These are phyloP conservation scores for Protonemura montana DNA, from an alignment of 2,888 invertebrate genomes.

Conservation along the genomic window DNA sequence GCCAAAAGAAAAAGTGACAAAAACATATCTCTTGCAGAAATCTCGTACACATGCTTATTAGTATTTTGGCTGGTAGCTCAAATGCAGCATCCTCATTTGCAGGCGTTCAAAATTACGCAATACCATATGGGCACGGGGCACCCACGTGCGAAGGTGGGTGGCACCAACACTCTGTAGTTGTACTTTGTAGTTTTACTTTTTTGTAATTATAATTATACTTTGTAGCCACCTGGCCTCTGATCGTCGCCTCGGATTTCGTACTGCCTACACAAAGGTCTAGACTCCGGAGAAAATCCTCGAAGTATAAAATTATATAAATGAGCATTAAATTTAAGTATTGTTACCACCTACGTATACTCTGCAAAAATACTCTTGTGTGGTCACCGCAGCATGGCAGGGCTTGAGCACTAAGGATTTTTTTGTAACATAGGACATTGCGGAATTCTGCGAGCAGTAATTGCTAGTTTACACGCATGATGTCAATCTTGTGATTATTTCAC, in stretches of 20 bases:
- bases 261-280: background rate
- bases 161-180: background rate
- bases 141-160: background rate
- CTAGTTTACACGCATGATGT: too few species aligned
- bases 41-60: background rate
- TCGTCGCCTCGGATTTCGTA: background rate
- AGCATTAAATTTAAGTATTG: too few species aligned
- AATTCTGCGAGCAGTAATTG: too few species aligned
- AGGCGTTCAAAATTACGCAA: background rate
- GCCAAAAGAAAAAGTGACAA: background rate
- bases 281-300: background rate
- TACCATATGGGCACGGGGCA: background rate
- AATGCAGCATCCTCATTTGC: background rate
- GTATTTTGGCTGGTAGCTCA: background rate
- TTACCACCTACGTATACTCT: too few species aligned
- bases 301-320: background rate
- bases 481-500: too few species aligned
- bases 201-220: background rate
- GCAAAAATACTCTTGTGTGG: too few species aligned
- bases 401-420: too few species aligned
- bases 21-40: background rate
- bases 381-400: too few species aligned
- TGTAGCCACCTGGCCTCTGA: too few species aligned
- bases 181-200: background rate
- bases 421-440: too few species aligned